Percentiles rank a stretch among this genome's conserved stretches.
These are phyloP conservation scores for Malurus elegans DNA, from an alignment of 2,113 vertebrate species.

Conservation along the genomic window DNA sequence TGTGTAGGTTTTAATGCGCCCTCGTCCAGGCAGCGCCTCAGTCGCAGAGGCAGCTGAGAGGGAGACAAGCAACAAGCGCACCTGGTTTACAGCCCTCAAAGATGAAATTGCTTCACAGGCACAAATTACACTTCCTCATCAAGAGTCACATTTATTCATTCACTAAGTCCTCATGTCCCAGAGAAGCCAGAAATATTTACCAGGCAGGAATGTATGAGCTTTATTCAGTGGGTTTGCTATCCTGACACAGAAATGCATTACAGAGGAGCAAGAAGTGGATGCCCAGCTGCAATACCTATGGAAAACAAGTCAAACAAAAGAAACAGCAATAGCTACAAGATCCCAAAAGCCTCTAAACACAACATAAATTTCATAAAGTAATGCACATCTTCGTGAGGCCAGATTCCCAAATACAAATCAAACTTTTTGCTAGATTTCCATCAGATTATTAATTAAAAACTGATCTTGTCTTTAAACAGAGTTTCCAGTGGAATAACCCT, in stretches of 20 bases:
- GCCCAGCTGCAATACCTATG: background rate
- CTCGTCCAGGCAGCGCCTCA: background rate
- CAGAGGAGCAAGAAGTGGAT: background rate
- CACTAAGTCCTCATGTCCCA: background rate
- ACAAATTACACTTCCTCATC: background rate
- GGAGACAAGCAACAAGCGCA: slow-evolving; percentile 12
- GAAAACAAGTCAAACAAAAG: background rate
- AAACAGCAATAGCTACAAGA: background rate
- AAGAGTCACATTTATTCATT: slow-evolving; percentile 52
- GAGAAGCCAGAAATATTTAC: slow-evolving; percentile 53
- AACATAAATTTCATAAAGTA: background rate
- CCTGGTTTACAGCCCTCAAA: background rate
- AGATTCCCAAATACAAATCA: background rate
- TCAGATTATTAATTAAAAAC: background rate
- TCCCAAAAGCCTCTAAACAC: background rate
- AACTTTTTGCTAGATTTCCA: background rate
- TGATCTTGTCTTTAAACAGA: background rate
- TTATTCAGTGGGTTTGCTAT: background rate
- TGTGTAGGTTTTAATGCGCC: background rate
- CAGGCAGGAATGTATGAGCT: background rate
- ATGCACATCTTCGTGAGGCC: background rate
- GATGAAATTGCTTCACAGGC: slow-evolving; percentile 12
- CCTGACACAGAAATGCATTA: slow-evolving; percentile 24
- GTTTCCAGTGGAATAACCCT: background rate
- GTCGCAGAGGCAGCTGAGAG: background rate